phyloP scores from a whole-genome alignment of 2,113 vertebrate genomes.

The Pluvianellus socialis region DNA sequence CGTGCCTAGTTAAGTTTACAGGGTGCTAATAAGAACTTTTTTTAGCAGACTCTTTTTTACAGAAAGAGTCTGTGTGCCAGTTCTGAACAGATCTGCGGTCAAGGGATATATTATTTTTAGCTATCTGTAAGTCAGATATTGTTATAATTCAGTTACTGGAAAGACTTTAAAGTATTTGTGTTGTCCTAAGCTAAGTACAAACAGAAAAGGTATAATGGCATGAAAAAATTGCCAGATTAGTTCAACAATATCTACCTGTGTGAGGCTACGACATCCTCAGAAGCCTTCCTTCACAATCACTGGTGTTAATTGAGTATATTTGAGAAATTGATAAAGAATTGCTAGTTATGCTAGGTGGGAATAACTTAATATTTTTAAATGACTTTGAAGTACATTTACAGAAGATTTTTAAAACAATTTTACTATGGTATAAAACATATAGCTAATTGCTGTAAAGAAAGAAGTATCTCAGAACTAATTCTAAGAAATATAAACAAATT shows the following conservation, averaged over 20 bases:
- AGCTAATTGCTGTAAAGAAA: neutral
- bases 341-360: neutral
- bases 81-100: neutral
- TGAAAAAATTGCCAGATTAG: neutral
- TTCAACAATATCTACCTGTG: neutral
- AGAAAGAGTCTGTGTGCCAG: neutral
- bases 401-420: neutral
- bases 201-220: neutral
- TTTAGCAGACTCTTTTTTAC: neutral
- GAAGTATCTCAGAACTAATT: neutral
- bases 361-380: neutral
- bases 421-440: neutral
- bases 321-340: neutral
- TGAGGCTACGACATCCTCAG: neutral
- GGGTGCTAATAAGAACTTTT: neutral
- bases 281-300: neutral
- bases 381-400: neutral
- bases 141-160: neutral
- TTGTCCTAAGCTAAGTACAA: neutral
- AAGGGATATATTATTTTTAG: neutral
- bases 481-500: neutral
- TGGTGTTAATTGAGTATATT: neutral
- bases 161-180: neutral
- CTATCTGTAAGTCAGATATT: neutral
- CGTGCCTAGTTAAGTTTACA: neutral